Percentiles rank a stretch among this genome's conserved stretches.
These are phyloP conservation scores for Penaeus indicus DNA, from an alignment of 1,140 invertebrate species.

Conservation along the genomic window DNA sequence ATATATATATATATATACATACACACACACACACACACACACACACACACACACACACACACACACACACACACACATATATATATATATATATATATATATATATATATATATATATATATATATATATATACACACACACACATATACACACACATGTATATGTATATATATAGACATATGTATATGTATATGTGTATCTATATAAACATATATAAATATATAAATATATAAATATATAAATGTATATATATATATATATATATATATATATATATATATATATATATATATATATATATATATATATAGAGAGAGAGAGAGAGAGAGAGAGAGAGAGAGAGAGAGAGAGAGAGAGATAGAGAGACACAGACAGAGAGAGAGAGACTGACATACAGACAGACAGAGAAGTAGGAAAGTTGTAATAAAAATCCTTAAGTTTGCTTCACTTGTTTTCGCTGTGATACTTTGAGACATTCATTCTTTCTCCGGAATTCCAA, in stretches of 20 bases:
- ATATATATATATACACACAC: neutral
- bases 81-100: neutral
- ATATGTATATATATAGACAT: too few species aligned
- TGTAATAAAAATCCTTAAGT: too few species aligned
- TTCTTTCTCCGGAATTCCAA: too few species aligned
- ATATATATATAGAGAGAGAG: neutral
- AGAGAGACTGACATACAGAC: too few species aligned
- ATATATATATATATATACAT: conserved; percentile 12
- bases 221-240: neutral
- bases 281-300: neutral
- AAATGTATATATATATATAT: too few species aligned
- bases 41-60: too few species aligned
- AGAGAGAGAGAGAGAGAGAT: too few species aligned
- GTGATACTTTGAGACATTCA: too few species aligned
- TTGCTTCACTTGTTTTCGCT: too few species aligned
- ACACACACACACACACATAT: neutral
- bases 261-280: neutral
- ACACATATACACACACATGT: neutral
- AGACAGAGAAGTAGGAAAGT: too few species aligned
- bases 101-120: neutral
- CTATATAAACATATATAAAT: neutral
- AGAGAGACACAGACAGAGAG: too few species aligned
- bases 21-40: too few species aligned
- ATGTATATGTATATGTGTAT: neutral
- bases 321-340: neutral